Base-by-base conservation (phyloP, 2,888 invertebrate species). In the Dynastes tityus region DNA sequence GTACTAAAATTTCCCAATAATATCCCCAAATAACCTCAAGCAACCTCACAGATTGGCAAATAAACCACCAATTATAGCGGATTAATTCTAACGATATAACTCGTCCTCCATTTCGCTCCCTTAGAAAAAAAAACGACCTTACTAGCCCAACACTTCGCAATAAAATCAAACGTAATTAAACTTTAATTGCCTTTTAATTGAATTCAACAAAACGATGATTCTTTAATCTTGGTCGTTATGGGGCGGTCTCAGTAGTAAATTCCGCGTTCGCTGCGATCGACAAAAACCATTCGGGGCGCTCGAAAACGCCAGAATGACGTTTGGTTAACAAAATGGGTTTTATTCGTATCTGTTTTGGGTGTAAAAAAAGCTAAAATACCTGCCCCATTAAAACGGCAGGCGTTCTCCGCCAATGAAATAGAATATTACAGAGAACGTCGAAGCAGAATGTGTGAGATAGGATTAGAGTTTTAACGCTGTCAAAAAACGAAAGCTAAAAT, bases 121-220 rank as follows among this genome's bases (percentile, higher is more conserved):
- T 37, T 37, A 29, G 29, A 55, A 76, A 65, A 53, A 67, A 68
- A 76, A 55, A 6, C 53, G 13, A n/a, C 22, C 55, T 45, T 11
- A 11, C 45, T 45, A 11, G 45, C 45, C 11, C 45, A 8, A 2
- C 45, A 58, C 22, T n/a, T 40, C 11, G 13, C 51, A 78, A 55
- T 58, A 55, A 71, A 49, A 64, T 64, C 45, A 40, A 78, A 78
- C 73, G 65, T 78, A 78, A 78, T 78, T 78, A 71, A 78, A 78
- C 61, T 78, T 78, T 78, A 71, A 78, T 78, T 78, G 77, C 37
- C 71, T 78, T 78, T 78, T 78, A 78, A 78, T 78, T 78, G 77
- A 71, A 78, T 78, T 65, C 53, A 49, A 71, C 49, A 78, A 71
- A 58, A 71, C 71, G 71, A 55, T 55, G 40, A 71, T 71, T 71